phyloP scores from a whole-genome alignment of 2,113 vertebrate species.

The Perca flavescens region DNA sequence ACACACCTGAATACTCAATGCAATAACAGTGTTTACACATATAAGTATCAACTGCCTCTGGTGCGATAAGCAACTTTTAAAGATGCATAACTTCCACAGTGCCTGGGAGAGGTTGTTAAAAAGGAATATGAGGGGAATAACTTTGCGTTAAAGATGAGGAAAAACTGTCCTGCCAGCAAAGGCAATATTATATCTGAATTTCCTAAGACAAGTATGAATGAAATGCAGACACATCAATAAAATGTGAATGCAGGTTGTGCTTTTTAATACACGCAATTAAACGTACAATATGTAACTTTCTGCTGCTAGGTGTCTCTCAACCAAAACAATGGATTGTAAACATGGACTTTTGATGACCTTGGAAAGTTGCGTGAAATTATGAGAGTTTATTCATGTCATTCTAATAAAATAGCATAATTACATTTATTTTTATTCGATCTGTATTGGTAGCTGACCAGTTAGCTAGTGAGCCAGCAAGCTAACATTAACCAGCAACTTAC shows the following conservation, averaged over 20 bases:
- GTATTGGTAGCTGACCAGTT: too few relatives aligned
- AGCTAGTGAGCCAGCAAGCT: too few relatives aligned
- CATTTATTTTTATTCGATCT: too few relatives aligned
- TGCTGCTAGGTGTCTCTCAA: too few relatives aligned
- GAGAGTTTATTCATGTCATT: too few relatives aligned
- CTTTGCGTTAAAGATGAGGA: conserved; percentile 53
- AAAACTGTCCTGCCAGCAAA: conserved; percentile 38
- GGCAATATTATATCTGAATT: conserved; percentile 25
- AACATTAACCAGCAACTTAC: too few relatives aligned
- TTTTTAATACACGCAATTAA: background rate
- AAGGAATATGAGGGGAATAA: conserved; percentile 47
- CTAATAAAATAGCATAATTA: too few relatives aligned
- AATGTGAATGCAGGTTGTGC: conserved; percentile 21
- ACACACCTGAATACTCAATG: conserved; percentile 7
- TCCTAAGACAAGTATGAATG: conserved; percentile 41
- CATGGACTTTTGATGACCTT: too few relatives aligned
- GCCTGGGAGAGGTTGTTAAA: conserved; percentile 43
- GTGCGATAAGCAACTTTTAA: conserved; percentile 40
- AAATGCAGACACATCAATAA: conserved; percentile 40
- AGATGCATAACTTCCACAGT: conserved; percentile 32
- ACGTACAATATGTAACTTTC: too few relatives aligned
- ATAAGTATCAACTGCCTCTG: background rate
- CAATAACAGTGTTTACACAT: background rate
- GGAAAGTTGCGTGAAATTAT: too few relatives aligned
- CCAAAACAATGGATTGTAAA: too few relatives aligned